Conservation (phyloP, 2,888 invertebrate species). For the Rutpela maculata region DNA sequence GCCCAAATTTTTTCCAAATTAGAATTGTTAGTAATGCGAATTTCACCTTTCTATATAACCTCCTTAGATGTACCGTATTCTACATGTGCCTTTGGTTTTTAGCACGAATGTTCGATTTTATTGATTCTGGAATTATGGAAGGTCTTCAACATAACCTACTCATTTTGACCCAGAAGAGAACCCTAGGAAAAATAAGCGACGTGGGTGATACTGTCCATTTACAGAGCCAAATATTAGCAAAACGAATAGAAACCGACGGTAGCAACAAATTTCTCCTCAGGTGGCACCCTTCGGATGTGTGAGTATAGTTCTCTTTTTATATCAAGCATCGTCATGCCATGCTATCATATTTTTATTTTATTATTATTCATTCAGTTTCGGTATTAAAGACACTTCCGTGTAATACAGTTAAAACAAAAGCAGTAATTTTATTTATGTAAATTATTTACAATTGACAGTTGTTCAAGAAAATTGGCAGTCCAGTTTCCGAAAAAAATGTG, state of each 20-base stretch:
- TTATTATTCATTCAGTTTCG: background rate
- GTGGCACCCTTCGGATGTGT: conserved; percentile 92
- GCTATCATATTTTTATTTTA: conserved; percentile 10
- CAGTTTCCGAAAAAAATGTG: no score
- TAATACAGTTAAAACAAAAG: background rate
- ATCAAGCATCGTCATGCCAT: background rate
- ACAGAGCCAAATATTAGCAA: conserved; percentile 82
- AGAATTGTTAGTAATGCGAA: conserved; percentile 37
- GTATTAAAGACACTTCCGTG: no score
- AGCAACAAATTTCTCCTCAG: conserved; percentile 82
- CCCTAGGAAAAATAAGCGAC: conserved; percentile 78
- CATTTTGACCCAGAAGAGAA: conserved; percentile 77
- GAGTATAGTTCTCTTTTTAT: conserved; percentile 74
- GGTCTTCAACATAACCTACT: conserved; percentile 89
- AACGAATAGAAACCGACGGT: conserved; percentile 80
- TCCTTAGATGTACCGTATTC: background rate
- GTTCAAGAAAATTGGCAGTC: no score
- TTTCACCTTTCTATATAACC: conserved; percentile 48
- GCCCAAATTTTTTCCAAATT: conserved; percentile 28
- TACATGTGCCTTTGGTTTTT: conserved; percentile 62
- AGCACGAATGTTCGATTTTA: conserved; percentile 96
- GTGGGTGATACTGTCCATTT: conserved; percentile 83
- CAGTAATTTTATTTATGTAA: no score
- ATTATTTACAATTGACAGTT: no score
- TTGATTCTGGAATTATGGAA: conserved; percentile 95